Base-by-base conservation (phyloP, 2,797 vertebrate species). In the Alca torda region DNA sequence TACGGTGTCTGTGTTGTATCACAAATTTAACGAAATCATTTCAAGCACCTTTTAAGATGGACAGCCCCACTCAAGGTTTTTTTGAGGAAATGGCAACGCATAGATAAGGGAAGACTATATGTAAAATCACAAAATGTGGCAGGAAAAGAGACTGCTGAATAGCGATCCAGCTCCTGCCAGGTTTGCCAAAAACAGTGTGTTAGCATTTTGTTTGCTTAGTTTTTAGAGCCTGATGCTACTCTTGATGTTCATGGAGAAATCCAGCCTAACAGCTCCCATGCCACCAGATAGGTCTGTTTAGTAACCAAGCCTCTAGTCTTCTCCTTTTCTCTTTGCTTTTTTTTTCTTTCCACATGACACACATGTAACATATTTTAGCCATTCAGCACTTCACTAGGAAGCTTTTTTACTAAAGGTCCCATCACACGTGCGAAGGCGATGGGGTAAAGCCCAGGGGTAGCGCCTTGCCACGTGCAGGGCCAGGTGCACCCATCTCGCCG, bases 21-120 rank as follows among this genome's bases (percentile, higher is more conserved):
- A 65, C 43, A 94, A 88, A 96, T 84, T 64, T 46, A 92, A 59
- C 43, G 93, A 87, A 95, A 94, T 83, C 3, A 51, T 87, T 92
- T 97, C 89, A 96, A 88, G 26, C 9, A 30, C 4, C 8, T 93
- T 94, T 84, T 54, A 54, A 92, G 84, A 81, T 11, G 94, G 41
- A 68, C 20, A 46, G 53, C 30, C 24, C 6, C 37, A 30, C 16
- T 75, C 33, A 23, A 67, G 78, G 11, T 6, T 68, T 69, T 59
- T 90, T 80, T 48, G 17, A 82, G 23, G 35, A 94, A 93, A 74
- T 28, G 39, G 26, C 30, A 25, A 21, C 73, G 24, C 14, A 26
- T 35, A 50, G 18, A 31, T 85, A 74, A 67, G 30, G 56, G 54
- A 60, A 84, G 57, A 33, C 41, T 80, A 7, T 14, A 11, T 33